These are phyloP conservation scores for Belonocnema kinseyi DNA, from an alignment of 1,140 invertebrate genomes.

Conservation along the genomic window DNA sequence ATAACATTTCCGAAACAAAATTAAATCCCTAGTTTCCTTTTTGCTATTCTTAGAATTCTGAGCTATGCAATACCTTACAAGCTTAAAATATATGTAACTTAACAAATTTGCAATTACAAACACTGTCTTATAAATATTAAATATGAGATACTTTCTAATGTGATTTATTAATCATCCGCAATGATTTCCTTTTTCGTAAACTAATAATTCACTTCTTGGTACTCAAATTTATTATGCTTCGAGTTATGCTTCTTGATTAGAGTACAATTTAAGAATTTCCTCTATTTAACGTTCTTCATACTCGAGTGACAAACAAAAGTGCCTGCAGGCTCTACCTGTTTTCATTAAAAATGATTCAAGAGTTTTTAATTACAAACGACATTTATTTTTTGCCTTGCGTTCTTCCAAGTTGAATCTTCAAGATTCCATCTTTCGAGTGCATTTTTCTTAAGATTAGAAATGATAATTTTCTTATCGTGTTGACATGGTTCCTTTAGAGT, in stretches of 20 bases:
- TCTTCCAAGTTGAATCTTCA: too few species aligned
- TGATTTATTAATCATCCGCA: constrained; percentile 4
- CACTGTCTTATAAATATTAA: background rate
- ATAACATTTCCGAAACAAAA: too few species aligned
- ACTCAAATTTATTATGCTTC: background rate
- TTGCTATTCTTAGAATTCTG: too few species aligned
- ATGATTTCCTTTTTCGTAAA: background rate
- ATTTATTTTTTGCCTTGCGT: too few species aligned
- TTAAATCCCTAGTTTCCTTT: too few species aligned
- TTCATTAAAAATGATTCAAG: background rate
- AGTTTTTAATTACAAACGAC: background rate
- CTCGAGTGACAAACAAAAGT: background rate
- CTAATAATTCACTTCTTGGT: background rate
- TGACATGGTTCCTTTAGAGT: too few species aligned
- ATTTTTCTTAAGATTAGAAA: too few species aligned
- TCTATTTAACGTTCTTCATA: constrained; percentile 5
- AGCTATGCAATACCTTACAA: too few species aligned
- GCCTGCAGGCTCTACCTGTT: background rate
- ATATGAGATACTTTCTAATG: background rate
- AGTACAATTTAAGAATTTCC: constrained; percentile 7
- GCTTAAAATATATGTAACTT: too few species aligned
- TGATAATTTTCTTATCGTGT: too few species aligned
- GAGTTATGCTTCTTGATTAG: background rate
- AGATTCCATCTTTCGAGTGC: too few species aligned
- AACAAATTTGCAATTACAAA: too few species aligned